Evolutionary conservation across 1,140 invertebrate genomes (phyloP).

Genomic region (Drosophila burlai): DNA sequence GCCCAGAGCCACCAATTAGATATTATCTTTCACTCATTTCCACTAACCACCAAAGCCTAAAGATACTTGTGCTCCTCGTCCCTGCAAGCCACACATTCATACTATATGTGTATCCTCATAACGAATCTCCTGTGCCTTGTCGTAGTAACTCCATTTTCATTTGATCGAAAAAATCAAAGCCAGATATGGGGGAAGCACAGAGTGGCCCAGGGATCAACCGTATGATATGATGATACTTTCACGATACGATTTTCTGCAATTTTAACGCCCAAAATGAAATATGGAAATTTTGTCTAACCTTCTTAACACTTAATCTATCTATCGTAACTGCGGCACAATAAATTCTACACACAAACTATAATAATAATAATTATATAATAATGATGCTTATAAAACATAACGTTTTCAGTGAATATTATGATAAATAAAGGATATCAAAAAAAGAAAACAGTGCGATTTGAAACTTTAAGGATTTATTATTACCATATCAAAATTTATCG

Average conservation of each 20-base stretch:
- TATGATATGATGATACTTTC: conserved; percentile 61
- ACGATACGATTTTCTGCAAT: conserved; percentile 85
- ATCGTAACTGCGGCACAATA: conserved; percentile 40
- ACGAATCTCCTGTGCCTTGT: conserved; percentile 28
- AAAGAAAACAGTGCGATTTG: conserved; percentile 16
- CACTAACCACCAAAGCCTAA: neutral
- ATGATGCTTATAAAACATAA: conserved; percentile 15
- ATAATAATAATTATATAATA: conserved; percentile 12
- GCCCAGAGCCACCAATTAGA: conserved; percentile 4
- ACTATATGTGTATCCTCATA: neutral
- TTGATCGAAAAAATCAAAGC: neutral
- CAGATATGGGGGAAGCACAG: neutral
- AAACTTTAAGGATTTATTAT: neutral
- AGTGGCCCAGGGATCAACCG: conserved; percentile 11
- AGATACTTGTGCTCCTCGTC: conserved; percentile 10
- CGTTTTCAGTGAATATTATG: conserved; percentile 22
- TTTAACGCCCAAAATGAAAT: conserved; percentile 71
- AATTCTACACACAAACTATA: conserved; percentile 34
- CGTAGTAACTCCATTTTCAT: conserved; percentile 10
- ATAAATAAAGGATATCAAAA: neutral
- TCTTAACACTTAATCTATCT: conserved; percentile 26
- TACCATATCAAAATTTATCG: neutral
- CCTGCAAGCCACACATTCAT: neutral
- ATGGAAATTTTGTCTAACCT: conserved; percentile 13
- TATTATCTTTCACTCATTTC: neutral